These are phyloP conservation scores for Caenorhabditis elegans DNA, from an alignment of 1,140 invertebrate genomes.

Conservation along the genomic window DNA sequence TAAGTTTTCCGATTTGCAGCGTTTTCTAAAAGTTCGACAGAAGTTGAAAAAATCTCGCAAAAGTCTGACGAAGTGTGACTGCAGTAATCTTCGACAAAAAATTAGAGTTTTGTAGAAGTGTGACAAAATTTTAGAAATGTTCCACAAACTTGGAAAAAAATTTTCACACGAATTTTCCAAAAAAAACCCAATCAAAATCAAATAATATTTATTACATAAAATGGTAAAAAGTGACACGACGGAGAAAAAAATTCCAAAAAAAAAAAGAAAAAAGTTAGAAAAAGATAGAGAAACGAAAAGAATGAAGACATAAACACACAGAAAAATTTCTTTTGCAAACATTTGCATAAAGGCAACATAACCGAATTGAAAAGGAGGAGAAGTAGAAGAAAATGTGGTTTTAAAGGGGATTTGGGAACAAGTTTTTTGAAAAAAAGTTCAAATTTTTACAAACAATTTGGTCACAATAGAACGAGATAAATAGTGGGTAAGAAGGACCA, in stretches of 20 bases:
- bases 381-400: background rate
- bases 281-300: background rate
- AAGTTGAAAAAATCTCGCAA: too few species aligned
- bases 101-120: too few species aligned
- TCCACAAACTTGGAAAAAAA: too few species aligned
- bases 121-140: too few species aligned
- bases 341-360: slow-evolving; percentile 33
- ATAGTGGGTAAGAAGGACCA: background rate
- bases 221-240: background rate
- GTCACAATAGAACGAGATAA: slow-evolving; percentile 17
- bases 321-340: slow-evolving; percentile 11
- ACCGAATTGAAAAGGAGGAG: background rate
- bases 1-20: too few species aligned
- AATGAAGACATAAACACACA: background rate
- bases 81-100: too few species aligned
- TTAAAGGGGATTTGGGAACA: too few species aligned
- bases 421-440: background rate
- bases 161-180: too few species aligned
- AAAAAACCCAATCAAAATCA: background rate
- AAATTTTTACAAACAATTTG: slow-evolving; percentile 32
- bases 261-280: background rate
- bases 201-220: slow-evolving; percentile 14
- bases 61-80: too few species aligned
- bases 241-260: too few species aligned
- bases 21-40: too few species aligned